phyloP scores from a whole-genome alignment of 1,140 invertebrate species.

The Paralvinella palmiformis region DNA sequence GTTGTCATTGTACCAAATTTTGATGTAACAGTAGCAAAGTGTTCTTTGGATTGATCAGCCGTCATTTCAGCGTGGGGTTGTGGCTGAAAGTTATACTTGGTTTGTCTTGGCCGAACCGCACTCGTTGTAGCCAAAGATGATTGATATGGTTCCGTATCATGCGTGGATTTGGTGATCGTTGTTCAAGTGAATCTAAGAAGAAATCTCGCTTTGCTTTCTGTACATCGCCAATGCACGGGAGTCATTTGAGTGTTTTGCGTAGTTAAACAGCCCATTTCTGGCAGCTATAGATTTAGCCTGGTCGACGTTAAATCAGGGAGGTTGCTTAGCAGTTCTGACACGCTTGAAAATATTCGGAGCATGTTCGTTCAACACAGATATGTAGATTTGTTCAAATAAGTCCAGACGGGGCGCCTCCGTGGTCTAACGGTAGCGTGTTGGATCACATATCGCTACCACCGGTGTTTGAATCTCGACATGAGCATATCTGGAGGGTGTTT shows the following conservation, averaged over 20 bases:
- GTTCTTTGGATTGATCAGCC: background rate
- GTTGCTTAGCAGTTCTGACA: background rate
- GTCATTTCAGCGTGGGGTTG: background rate
- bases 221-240: background rate
- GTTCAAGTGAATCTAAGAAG: background rate
- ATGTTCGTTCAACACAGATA: conserved; percentile 1
- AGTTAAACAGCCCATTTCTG: background rate
- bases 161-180: background rate
- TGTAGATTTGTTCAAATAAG: background rate
- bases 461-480: no score
- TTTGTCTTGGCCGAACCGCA: background rate
- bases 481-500: no score
- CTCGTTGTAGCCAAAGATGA: no score
- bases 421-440: no score
- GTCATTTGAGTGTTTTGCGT: background rate
- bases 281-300: background rate
- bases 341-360: background rate
- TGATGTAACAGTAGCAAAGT: no score
- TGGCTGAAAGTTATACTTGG: background rate
- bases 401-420: no score
- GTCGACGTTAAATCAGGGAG: background rate
- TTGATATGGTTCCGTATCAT: no score
- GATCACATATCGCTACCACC: no score
- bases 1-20: background rate
- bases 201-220: background rate